phyloP scores from a whole-genome alignment of 1,140 invertebrate species.

The Atopsyche davidsoni region DNA sequence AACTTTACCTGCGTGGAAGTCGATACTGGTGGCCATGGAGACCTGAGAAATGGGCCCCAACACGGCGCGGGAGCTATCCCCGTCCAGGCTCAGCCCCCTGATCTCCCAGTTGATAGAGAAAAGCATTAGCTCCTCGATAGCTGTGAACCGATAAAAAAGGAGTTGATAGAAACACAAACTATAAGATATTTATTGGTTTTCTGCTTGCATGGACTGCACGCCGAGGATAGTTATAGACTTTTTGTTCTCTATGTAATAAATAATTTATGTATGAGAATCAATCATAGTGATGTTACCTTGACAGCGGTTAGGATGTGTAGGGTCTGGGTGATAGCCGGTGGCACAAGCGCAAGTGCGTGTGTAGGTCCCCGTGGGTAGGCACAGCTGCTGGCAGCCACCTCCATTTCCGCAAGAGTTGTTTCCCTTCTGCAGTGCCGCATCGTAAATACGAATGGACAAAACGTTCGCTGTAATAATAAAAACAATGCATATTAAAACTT shows the following conservation, averaged over 20 bases:
- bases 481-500: not conserved
- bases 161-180: not conserved
- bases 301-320: constrained; percentile 42
- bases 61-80: constrained; percentile 45
- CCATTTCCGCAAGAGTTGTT: constrained; percentile 51
- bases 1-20: constrained; percentile 61
- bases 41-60: constrained; percentile 74
- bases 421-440: constrained; percentile 54
- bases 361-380: constrained; percentile 57
- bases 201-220: no score
- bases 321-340: constrained; percentile 59
- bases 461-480: constrained; percentile 46
- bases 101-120: constrained; percentile 74
- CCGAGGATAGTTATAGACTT: no score
- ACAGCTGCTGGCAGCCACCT: constrained; percentile 70
- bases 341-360: constrained; percentile 67
- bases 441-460: constrained; percentile 64
- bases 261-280: not conserved
- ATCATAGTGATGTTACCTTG: constrained; percentile 32
- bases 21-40: constrained; percentile 67
- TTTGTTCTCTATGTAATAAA: not conserved
- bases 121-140: constrained; percentile 62
- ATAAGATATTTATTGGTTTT: not conserved
- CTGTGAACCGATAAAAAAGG: no score
- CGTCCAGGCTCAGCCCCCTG: constrained; percentile 57